These are phyloP conservation scores for Nemapogon koenigi DNA, from an alignment of 2,888 invertebrate genomes.

Conservation along the genomic window DNA sequence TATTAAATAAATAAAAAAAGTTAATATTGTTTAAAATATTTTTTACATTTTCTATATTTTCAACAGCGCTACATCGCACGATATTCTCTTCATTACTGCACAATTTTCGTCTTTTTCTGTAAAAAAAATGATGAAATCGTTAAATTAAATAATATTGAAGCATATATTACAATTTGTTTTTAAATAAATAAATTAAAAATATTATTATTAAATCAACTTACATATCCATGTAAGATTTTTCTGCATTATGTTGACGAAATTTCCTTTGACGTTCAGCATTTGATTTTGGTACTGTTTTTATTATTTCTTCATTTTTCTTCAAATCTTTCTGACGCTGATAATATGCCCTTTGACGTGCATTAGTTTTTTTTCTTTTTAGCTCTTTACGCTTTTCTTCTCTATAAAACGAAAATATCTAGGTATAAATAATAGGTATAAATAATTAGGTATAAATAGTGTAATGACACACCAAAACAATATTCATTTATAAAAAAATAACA, in stretches of 20 bases:
- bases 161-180: slow-evolving; percentile 22
- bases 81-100: slow-evolving; percentile 22
- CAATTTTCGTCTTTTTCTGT: slow-evolving; percentile 23
- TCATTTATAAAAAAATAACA: slow-evolving; percentile 3
- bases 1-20: too few relatives aligned
- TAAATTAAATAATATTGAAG: slow-evolving; percentile 21
- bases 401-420: slow-evolving; percentile 4
- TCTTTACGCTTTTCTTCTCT: slow-evolving; percentile 7
- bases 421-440: slow-evolving; percentile 9
- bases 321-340: slow-evolving; percentile 3
- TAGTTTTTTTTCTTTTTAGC: slow-evolving; percentile 2
- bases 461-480: slow-evolving; percentile 8
- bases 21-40: too few relatives aligned
- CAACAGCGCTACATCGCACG: slow-evolving; percentile 19
- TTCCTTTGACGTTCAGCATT: slow-evolving; percentile 25
- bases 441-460: slow-evolving; percentile 11
- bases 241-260: slow-evolving; percentile 24
- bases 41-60: slow-evolving; percentile 14
- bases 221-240: slow-evolving; percentile 22
- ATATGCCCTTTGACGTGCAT: slow-evolving; percentile 3
- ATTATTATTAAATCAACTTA: slow-evolving; percentile 23
- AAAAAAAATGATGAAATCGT: slow-evolving; percentile 23
- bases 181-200: slow-evolving; percentile 14
- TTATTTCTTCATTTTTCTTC: too few relatives aligned
- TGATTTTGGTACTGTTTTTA: slow-evolving; percentile 21